Evolutionary conservation across 2,113 vertebrate species (phyloP).

Genomic region (Nothocercus julius): DNA sequence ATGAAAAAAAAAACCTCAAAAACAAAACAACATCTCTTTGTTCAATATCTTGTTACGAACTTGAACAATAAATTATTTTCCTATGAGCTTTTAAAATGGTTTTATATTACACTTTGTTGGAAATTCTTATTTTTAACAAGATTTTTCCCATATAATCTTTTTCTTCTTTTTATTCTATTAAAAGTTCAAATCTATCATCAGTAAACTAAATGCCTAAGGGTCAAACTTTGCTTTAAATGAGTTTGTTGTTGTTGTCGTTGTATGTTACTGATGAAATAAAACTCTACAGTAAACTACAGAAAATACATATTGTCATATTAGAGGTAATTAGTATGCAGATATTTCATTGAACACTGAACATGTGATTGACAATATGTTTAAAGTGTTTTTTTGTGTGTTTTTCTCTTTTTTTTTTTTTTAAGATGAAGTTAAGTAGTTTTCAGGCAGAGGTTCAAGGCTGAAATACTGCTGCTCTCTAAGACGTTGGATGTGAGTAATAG

Average conservation of each 20-base stretch:
- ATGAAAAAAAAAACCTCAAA: constrained; percentile 81
- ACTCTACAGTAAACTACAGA: constrained; percentile 77
- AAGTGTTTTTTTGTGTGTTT: neutral
- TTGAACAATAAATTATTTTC: constrained; percentile 74
- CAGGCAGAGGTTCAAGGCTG: constrained; percentile 69
- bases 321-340: constrained; percentile 82
- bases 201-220: constrained; percentile 76
- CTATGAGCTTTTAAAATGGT: constrained; percentile 73
- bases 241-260: constrained; percentile 52
- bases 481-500: constrained; percentile 70
- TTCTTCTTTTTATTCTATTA: constrained; percentile 40
- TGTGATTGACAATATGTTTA: constrained; percentile 69
- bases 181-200: constrained; percentile 75
- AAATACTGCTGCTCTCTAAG: constrained; percentile 66
- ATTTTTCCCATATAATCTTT: constrained; percentile 46
- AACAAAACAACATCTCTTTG: constrained; percentile 70
- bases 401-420: constrained; percentile 32
- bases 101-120: constrained; percentile 79
- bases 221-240: constrained; percentile 74
- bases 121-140: constrained; percentile 68
- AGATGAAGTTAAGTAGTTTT: constrained; percentile 67
- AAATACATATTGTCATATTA: constrained; percentile 78
- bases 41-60: constrained; percentile 73
- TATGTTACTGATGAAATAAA: constrained; percentile 76
- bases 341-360: constrained; percentile 72